Evolutionary conservation across 2,888 invertebrate species (phyloP).

Genomic region (Drosophila heteroneura): DNA sequence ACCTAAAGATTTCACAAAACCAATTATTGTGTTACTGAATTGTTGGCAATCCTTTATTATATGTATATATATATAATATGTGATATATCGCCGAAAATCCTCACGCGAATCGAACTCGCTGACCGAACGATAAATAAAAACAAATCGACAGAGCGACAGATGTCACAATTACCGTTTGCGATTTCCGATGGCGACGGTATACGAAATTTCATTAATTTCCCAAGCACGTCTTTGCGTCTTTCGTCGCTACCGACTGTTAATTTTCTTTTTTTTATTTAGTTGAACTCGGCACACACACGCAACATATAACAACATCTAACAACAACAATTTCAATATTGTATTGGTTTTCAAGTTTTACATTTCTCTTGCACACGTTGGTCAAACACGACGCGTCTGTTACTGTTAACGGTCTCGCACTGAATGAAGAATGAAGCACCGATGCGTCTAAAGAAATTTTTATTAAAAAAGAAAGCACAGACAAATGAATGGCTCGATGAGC

Average conservation of each 20-base stretch:
- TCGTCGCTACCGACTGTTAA: conserved; percentile 42
- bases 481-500: conserved; percentile 39
- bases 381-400: conserved; percentile 73
- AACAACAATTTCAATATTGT: conserved; percentile 53
- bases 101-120: conserved; percentile 22
- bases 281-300: conserved; percentile 27
- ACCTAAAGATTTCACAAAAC: conserved; percentile 5
- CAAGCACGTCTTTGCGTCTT: conserved; percentile 58
- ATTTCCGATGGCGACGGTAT: conserved; percentile 71
- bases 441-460: conserved; percentile 82
- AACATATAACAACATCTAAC: conserved; percentile 24
- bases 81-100: conserved; percentile 7
- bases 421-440: conserved; percentile 79
- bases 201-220: conserved; percentile 72
- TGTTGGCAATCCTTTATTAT: conserved; percentile 22
- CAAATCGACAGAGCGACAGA: conserved; percentile 22
- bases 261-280: conserved; percentile 57
- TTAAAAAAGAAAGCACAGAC: conserved; percentile 81
- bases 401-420: conserved; percentile 80
- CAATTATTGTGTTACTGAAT: conserved; percentile 3
- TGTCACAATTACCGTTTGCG: conserved; percentile 69
- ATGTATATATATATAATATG: background rate
- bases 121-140: conserved; percentile 18
- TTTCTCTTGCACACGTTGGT: conserved; percentile 53
- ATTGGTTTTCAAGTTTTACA: conserved; percentile 58